A percentile compares a stretch with the other conserved stretches of the same genome.
Conservation (phyloP, 2,797 vertebrate genomes). For the Mastacembelus armatus region DNA sequence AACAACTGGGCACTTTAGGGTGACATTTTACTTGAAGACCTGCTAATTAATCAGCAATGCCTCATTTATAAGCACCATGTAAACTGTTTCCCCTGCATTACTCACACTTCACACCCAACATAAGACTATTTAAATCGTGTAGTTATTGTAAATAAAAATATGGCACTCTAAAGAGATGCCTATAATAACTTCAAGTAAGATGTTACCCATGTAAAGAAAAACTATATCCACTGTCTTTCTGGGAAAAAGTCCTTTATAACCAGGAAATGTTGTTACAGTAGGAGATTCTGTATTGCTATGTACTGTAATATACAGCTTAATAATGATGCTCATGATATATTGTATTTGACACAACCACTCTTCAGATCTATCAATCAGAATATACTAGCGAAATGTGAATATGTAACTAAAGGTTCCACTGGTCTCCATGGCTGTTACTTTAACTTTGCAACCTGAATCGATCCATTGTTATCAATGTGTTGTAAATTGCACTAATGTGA, state of each 20-base stretch:
- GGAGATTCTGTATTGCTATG: constrained; percentile 70
- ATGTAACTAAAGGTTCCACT: constrained; percentile 68
- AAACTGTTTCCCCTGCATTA: constrained; percentile 52
- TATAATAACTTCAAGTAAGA: constrained; percentile 72
- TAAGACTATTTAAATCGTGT: constrained; percentile 32
- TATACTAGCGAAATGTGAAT: constrained; percentile 73
- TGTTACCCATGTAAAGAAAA: constrained; percentile 65
- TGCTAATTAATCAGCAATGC: constrained; percentile 56
- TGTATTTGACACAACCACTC: constrained; percentile 62
- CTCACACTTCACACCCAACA: constrained; percentile 19
- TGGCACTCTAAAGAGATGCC: constrained; percentile 45
- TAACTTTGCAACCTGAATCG: constrained; percentile 50
- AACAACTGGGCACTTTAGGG: constrained; percentile 75
- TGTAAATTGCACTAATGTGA: constrained; percentile 77
- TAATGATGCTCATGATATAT: constrained; percentile 61
- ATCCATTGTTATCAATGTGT: constrained; percentile 66
- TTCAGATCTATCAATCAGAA: constrained; percentile 61
- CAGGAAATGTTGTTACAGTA: constrained; percentile 64
- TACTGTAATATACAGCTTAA: constrained; percentile 72
- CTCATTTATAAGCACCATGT: constrained; percentile 53
- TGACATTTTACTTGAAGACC: constrained; percentile 74
- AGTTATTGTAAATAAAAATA: constrained; percentile 71
- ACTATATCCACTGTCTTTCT: constrained; percentile 54
- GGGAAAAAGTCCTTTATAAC: constrained; percentile 61
- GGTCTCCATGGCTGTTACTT: constrained; percentile 58